Evolutionary conservation across 2,113 vertebrate genomes (phyloP).

Genomic region (Engystomops pustulosus): DNA sequence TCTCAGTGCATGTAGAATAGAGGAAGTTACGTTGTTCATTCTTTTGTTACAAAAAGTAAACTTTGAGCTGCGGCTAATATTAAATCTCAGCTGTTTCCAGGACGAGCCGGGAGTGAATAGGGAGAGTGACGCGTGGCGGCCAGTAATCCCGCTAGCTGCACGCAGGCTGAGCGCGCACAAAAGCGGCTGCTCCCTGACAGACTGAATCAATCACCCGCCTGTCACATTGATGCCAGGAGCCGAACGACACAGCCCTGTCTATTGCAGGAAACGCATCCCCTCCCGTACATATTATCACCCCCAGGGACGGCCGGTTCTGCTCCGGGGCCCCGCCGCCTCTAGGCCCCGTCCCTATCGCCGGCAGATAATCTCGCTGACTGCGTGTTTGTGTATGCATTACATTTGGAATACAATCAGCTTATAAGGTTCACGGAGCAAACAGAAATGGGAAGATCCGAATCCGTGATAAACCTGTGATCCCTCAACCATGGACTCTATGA

Average conservation of each 20-base stretch:
- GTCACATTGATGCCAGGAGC: neutral
- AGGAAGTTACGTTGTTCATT: no score
- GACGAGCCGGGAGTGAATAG: neutral
- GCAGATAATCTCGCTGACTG: neutral
- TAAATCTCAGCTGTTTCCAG: neutral
- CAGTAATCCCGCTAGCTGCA: neutral
- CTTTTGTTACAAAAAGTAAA: no score
- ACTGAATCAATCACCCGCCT: constrained; percentile 5
- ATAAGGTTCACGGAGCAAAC: neutral
- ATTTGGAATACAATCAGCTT: neutral
- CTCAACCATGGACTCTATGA: neutral
- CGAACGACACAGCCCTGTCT: neutral
- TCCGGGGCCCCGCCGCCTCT: neutral
- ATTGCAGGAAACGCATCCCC: neutral
- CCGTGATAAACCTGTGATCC: neutral
- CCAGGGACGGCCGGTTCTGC: neutral
- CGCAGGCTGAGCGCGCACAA: neutral
- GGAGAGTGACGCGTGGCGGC: neutral
- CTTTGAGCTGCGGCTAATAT: neutral
- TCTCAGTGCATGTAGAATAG: no score
- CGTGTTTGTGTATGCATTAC: neutral
- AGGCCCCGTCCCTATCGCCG: neutral
- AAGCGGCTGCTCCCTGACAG: neutral
- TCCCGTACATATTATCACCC: neutral
- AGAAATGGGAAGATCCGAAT: constrained; percentile 1